Conservation (phyloP, 2,113 vertebrate genomes). For the Uropsilus gracilis region DNA sequence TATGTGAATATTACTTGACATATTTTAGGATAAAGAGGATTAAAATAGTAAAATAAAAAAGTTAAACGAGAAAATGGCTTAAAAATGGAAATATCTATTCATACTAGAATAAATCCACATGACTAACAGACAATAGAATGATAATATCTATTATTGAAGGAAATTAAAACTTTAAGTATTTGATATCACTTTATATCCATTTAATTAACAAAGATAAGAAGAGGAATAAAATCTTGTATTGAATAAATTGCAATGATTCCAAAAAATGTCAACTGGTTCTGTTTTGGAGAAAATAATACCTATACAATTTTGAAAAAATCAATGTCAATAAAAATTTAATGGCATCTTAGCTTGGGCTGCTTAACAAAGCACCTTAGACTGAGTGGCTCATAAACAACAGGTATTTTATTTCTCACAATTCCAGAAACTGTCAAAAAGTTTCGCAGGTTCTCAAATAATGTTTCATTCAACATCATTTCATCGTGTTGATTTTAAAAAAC, state of each 20-base stretch:
- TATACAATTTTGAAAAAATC: background rate
- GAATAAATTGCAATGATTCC: background rate
- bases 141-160: background rate
- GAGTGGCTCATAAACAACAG: too few species aligned
- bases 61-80: background rate
- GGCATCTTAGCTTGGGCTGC: too few species aligned
- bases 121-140: constrained; percentile 8
- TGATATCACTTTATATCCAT: background rate
- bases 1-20: constrained; percentile 11
- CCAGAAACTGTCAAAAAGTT: too few species aligned
- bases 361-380: too few species aligned
- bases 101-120: background rate
- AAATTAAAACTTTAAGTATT: constrained; percentile 23
- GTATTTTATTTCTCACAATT: too few species aligned
- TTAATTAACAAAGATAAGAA: background rate
- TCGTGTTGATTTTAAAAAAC: too few species aligned
- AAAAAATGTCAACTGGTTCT: background rate
- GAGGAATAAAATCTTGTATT: background rate
- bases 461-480: too few species aligned
- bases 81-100: background rate
- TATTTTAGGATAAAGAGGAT: constrained; percentile 24
- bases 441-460: too few species aligned
- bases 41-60: background rate
- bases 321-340: background rate
- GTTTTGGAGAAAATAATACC: background rate